phyloP scores from a whole-genome alignment of 2,113 vertebrate species.

The Elaphurus davidianus region DNA sequence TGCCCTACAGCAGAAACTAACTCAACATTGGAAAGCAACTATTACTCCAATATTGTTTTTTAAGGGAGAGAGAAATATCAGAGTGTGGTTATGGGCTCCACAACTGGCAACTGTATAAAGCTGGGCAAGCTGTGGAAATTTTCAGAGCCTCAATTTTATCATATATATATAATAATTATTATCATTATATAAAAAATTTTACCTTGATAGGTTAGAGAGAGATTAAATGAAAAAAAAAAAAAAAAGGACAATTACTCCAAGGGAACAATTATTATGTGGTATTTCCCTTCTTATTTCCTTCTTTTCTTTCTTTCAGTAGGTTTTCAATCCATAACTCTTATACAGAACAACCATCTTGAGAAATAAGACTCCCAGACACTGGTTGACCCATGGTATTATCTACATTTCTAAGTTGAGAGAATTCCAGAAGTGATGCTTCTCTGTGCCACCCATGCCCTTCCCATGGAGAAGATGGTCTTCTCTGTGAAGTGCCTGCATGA shows the following conservation, averaged over 20 bases:
- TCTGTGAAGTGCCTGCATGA: not conserved
- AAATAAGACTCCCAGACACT: not conserved
- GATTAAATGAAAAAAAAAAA: not conserved
- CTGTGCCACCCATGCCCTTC: not conserved
- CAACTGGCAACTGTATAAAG: not conserved
- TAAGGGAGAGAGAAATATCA: not conserved
- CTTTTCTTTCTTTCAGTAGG: not conserved
- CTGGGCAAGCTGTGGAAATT: rapidly evolving
- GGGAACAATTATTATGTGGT: not conserved
- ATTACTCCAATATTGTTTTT: not conserved
- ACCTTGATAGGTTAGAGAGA: not conserved
- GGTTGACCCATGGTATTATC: not conserved
- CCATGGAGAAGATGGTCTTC: not conserved
- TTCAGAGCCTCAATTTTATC: not conserved
- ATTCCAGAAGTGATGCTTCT: not conserved
- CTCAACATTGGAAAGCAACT: not conserved
- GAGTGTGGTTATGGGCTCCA: not conserved
- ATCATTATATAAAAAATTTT: not conserved
- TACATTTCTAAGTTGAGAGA: not conserved
- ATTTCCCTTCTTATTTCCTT: not conserved
- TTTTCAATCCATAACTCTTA: not conserved
- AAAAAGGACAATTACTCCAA: not conserved
- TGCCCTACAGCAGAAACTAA: not conserved
- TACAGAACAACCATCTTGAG: not conserved
- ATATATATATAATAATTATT: not conserved